Evolutionary conservation across 1,140 invertebrate species (phyloP).

Genomic region (Sarcophaga peregrina): DNA sequence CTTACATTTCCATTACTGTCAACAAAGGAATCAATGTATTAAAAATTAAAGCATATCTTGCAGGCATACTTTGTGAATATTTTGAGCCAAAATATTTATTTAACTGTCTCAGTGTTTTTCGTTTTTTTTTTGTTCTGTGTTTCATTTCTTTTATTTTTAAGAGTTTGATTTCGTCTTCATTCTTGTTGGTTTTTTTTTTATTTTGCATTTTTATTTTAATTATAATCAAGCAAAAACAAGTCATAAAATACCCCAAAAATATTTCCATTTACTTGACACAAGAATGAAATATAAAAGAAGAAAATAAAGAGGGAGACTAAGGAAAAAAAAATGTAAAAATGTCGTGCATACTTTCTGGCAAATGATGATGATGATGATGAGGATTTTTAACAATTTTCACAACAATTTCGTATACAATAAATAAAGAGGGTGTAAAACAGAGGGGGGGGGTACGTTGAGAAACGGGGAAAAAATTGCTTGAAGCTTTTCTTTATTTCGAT

Average conservation of each 20-base stretch:
- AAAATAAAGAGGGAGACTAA: background rate
- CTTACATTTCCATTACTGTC: background rate
- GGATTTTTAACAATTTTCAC: background rate
- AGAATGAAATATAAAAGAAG: background rate
- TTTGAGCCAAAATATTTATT: background rate
- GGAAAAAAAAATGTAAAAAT: background rate
- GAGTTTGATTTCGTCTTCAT: too few species aligned
- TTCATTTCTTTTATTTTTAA: too few species aligned
- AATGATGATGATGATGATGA: background rate
- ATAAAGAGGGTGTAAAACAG: background rate
- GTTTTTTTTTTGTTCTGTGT: background rate
- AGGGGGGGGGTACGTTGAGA: background rate
- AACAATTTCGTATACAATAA: background rate
- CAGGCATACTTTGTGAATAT: background rate
- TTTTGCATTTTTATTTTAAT: background rate
- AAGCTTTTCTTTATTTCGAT: background rate
- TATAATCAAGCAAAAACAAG: background rate
- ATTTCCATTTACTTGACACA: background rate
- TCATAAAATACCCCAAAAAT: background rate
- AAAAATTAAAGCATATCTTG: constrained; percentile 1
- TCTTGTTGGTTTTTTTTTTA: background rate
- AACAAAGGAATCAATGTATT: background rate
- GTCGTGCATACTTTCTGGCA: background rate
- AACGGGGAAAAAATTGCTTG: background rate
- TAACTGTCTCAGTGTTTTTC: background rate